Evolutionary conservation across 2,888 invertebrate species (phyloP), one percentile per base, ranked within the genome.

Genomic region (Hypena proboscidalis): DNA sequence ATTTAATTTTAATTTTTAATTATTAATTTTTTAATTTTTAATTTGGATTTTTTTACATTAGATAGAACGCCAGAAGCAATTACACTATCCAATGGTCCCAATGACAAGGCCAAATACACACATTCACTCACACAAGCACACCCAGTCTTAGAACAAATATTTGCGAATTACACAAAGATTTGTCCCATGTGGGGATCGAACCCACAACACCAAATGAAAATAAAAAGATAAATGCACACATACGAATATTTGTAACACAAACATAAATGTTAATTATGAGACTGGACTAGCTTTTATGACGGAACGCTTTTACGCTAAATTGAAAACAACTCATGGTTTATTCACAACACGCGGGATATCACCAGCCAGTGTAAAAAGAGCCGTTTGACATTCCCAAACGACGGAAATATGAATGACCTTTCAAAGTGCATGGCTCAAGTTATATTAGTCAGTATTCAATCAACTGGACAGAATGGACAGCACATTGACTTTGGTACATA

Each of bases 301-400:
- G 57, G 64, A 79, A 87, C 80, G 86, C 89, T 89, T 87, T 89
- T 85, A 87, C 86, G 85, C 80, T 74, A 85, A 89, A 89, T 88
- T 88, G 88, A 88, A 89, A 87, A 89, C 87, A 87, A 80, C 85
- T 88, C 89, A 89, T 89, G 87, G 84, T 85, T 89, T 87, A 89
- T 89, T 88, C 88, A 89, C 79, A 70, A 73, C 84, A 73, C 69
- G 78, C 66, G 67, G 68, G 60, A 62, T 69, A 74, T 75, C 67
- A 52, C 50, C 52, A 55, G 50, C 86, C 85, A 84, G 67, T 68
- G 56, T 75, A 74, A 54, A 58, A 42, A 70, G 82, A 73, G 44
- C 82, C 57, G 49, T 72, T 72, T 67, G 74, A 77, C 73, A 79
- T 73, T 61, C 58, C 59, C 48, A 37, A 43, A 57, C 44, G 35